Percentiles rank a stretch among this genome's conserved stretches.
These are phyloP conservation scores for Numida meleagris DNA, from an alignment of 2,113 vertebrate genomes.

Conservation along the genomic window DNA sequence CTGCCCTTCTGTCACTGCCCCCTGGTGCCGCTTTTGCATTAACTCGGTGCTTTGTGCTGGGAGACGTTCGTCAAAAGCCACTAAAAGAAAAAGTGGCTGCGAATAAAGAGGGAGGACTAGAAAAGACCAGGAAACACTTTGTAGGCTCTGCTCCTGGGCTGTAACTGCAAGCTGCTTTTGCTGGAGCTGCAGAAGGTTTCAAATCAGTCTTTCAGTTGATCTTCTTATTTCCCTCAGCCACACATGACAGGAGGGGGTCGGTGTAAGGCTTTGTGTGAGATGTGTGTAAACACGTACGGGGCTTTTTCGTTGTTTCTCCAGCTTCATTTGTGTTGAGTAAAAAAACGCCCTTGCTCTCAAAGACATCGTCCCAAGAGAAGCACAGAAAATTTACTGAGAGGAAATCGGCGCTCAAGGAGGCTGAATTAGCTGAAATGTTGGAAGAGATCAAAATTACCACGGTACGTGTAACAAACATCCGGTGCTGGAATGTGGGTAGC, in stretches of 20 bases:
- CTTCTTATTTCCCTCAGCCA: background rate
- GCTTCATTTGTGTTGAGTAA: background rate
- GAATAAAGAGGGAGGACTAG: background rate
- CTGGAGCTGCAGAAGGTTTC: background rate
- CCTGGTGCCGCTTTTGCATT: rapidly evolving
- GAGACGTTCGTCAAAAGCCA: background rate
- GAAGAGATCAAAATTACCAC: background rate
- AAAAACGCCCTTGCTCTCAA: background rate
- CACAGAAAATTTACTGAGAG: background rate
- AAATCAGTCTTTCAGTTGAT: background rate
- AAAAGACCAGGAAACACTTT: background rate
- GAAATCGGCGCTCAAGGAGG: background rate
- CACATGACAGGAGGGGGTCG: background rate
- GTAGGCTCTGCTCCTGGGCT: background rate
- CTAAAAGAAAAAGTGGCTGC: background rate
- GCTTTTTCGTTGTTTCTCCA: background rate
- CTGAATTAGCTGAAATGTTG: background rate
- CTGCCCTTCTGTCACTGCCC: background rate
- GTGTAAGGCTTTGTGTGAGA: background rate
- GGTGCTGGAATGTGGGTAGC: background rate
- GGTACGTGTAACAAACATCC: background rate
- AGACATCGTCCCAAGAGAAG: background rate
- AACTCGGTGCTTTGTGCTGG: background rate
- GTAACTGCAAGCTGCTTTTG: background rate
- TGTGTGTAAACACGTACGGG: background rate